phyloP scores from a whole-genome alignment of 1,140 invertebrate species.

The Laupala kohalensis region DNA sequence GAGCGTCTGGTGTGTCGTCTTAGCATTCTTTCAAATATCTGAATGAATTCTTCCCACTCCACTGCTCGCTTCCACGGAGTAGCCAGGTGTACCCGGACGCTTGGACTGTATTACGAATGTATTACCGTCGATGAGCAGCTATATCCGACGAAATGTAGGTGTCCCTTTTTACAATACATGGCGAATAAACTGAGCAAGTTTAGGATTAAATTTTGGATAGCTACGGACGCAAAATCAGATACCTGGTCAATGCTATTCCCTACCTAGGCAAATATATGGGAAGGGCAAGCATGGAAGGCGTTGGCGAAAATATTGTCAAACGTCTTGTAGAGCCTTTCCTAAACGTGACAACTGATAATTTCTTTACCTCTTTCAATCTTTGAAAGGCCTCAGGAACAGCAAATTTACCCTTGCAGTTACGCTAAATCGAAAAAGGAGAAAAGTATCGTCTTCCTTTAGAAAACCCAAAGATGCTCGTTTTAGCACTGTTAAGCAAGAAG shows the following conservation, averaged over 20 bases:
- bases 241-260: conserved; percentile 4
- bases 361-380: conserved; percentile 21
- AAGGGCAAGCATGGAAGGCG: neutral
- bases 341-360: conserved; percentile 24
- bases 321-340: neutral
- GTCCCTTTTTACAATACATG: conserved; percentile 6
- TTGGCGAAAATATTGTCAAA: neutral
- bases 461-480: neutral
- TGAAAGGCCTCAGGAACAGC: conserved; percentile 12
- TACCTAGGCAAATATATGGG: conserved; percentile 6
- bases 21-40: no score
- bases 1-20: no score
- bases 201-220: conserved; percentile 8
- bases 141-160: conserved; percentile 24
- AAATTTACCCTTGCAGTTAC: conserved; percentile 13
- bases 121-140: conserved; percentile 25
- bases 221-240: neutral
- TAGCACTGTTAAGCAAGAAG: neutral
- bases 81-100: no score
- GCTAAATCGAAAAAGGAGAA: conserved; percentile 8
- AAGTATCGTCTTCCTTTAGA: neutral
- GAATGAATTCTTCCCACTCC: no score
- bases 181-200: conserved; percentile 3
- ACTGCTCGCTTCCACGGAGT: no score
- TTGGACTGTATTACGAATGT: no score